Conservation (phyloP, 2,113 vertebrate genomes). For the Chroicocephalus ridibundus region DNA sequence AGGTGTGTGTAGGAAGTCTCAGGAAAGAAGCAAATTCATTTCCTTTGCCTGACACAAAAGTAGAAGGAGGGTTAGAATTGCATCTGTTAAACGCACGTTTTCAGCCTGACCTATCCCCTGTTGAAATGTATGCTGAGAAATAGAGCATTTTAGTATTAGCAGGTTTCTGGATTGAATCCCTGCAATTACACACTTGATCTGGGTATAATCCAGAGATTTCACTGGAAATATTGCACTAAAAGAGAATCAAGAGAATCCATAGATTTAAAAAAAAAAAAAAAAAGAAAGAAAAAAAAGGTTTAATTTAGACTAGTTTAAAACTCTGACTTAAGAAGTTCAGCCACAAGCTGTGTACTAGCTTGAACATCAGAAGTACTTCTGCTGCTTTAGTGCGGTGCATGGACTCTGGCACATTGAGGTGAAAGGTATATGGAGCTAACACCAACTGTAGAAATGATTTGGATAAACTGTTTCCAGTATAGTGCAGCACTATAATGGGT, state of each 20-base stretch:
- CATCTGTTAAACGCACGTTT: background rate
- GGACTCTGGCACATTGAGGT: rapidly evolving
- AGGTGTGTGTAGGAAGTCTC: background rate
- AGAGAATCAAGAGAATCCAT: background rate
- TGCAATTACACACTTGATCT: background rate
- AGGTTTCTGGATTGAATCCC: background rate
- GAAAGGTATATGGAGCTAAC: background rate
- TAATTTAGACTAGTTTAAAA: background rate
- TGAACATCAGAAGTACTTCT: background rate
- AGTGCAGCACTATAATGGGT: background rate
- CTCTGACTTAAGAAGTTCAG: background rate
- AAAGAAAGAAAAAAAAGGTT: background rate
- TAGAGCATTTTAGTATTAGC: background rate
- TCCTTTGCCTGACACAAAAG: background rate
- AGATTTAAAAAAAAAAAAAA: too few relatives aligned
- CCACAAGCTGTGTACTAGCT: rapidly evolving
- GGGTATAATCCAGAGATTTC: background rate
- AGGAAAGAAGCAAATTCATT: background rate
- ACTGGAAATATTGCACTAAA: background rate
- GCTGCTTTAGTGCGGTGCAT: background rate
- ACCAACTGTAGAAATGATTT: background rate
- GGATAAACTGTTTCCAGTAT: background rate
- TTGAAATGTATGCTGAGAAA: background rate
- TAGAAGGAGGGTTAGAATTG: background rate
- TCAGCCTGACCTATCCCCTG: background rate